A percentile compares a stretch with the other conserved stretches of the same genome.
phyloP scores from a whole-genome alignment of 2,113 vertebrate genomes.

The Pelecanoides urinatrix region DNA sequence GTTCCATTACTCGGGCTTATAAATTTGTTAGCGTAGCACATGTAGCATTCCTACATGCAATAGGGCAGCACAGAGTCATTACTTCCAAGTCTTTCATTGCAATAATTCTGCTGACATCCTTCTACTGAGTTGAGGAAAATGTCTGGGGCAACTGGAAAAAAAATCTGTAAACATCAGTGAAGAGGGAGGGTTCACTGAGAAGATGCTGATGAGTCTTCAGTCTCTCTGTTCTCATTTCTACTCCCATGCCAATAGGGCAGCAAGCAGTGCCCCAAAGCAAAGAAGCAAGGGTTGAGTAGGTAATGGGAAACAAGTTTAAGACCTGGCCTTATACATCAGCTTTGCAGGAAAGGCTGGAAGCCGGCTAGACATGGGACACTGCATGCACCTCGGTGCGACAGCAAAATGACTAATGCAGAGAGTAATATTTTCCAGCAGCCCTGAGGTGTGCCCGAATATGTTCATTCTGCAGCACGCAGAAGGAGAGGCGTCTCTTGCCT shows the following conservation, averaged over 20 bases:
- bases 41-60: background rate
- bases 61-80: background rate
- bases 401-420: background rate
- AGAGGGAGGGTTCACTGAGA: background rate
- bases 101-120: background rate
- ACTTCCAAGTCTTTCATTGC: background rate
- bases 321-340: background rate
- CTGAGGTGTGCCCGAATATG: background rate
- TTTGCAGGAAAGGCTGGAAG: background rate
- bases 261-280: background rate
- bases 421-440: background rate
- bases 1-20: background rate
- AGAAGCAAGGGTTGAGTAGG: background rate
- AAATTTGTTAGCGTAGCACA: background rate
- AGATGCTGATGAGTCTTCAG: background rate
- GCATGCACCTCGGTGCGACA: rapidly evolving
- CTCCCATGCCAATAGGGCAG: background rate
- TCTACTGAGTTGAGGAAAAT: background rate
- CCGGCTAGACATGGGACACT: background rate
- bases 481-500: background rate
- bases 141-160: background rate
- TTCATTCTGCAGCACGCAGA: background rate
- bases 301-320: background rate
- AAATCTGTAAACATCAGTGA: background rate
- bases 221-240: background rate